Conservation (phyloP, 2,888 invertebrate genomes). For the Ectemnius continuus region DNA sequence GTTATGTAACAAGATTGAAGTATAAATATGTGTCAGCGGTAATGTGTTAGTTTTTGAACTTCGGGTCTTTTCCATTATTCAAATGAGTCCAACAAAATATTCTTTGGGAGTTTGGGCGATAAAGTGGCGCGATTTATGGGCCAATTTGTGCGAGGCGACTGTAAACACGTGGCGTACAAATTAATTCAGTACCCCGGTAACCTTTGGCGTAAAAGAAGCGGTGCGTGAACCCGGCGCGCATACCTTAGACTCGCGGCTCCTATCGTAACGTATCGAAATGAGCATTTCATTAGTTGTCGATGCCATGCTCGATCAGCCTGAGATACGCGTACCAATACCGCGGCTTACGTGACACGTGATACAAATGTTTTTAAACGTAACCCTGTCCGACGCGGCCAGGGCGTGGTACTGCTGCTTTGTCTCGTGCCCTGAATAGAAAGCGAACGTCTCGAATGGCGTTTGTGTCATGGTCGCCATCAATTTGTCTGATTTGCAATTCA, state of each 20-base stretch:
- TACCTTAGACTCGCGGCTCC: background rate
- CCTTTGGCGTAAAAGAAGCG: background rate
- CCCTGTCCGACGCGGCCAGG: conserved; percentile 53
- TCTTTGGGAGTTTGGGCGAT: too few species aligned
- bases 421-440: conserved; percentile 58
- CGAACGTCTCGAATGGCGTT: conserved; percentile 27
- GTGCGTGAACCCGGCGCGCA: background rate
- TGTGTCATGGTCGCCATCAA: background rate
- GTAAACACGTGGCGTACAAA: background rate
- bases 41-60: too few species aligned
- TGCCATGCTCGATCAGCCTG: conserved; percentile 31
- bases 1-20: too few species aligned
- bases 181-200: background rate
- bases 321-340: conserved; percentile 54
- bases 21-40: too few species aligned
- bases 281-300: conserved; percentile 23
- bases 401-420: conserved; percentile 61
- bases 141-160: too few species aligned
- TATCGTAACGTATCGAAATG: conserved; percentile 6
- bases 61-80: too few species aligned
- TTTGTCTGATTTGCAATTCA: conserved; percentile 53
- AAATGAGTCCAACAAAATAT: too few species aligned
- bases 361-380: conserved; percentile 53
- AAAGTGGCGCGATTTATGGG: too few species aligned
- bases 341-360: conserved; percentile 65